Evolutionary conservation across 1,140 invertebrate genomes (phyloP).

Genomic region (Harlomillsia oculata): DNA sequence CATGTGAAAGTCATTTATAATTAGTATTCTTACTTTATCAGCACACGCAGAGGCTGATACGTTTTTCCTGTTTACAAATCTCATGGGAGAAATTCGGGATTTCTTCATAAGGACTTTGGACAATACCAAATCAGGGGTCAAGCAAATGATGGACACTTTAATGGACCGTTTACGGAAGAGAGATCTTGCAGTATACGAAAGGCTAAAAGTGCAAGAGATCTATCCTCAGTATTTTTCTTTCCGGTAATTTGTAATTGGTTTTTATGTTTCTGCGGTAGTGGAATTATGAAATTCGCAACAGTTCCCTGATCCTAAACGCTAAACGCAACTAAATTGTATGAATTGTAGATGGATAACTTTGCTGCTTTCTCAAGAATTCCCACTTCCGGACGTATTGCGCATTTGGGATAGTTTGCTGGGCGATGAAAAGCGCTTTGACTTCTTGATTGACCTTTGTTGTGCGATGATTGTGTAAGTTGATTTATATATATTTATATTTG

Average conservation of each 20-base stretch:
- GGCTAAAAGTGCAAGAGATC: constrained; percentile 69
- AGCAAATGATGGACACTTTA: constrained; percentile 65
- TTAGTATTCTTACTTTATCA: constrained; percentile 43
- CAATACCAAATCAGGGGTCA: constrained; percentile 76
- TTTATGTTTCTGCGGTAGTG: background rate
- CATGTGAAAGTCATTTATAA: background rate
- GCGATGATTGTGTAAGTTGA: constrained; percentile 87
- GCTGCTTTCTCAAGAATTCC: constrained; percentile 94
- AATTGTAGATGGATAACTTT: constrained; percentile 95
- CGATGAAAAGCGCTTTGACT: constrained; percentile 76
- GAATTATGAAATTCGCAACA: too few species aligned
- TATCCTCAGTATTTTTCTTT: constrained; percentile 94
- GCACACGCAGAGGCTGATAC: constrained; percentile 92
- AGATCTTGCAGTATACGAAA: constrained; percentile 66
- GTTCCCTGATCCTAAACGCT: too few species aligned
- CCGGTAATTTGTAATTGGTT: constrained; percentile 46
- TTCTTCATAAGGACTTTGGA: constrained; percentile 95
- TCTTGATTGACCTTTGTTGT: constrained; percentile 83
- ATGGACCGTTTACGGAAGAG: constrained; percentile 61
- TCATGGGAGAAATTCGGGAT: constrained; percentile 94
- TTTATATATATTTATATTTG: constrained; percentile 18
- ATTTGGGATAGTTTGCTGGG: constrained; percentile 94
- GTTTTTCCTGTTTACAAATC: constrained; percentile 94
- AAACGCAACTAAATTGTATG: too few species aligned
- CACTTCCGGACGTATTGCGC: constrained; percentile 85